Base-by-base conservation (phyloP, 53 echinoderm and acorn worm genomes). In the Patiria pectinifera region DNA sequence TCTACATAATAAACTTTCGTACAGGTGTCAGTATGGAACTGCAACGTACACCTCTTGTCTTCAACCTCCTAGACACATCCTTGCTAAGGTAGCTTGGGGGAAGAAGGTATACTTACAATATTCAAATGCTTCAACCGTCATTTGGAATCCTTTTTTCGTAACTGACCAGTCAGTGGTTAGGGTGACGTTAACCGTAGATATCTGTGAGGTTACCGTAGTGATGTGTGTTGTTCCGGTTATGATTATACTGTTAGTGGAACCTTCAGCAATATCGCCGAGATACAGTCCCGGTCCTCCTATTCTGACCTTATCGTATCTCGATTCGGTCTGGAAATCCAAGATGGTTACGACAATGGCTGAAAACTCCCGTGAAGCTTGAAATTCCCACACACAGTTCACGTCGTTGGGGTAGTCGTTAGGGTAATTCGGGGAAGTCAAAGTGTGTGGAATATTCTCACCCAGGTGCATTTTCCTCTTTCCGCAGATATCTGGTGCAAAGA, bases 341-440 rank as follows among this genome's bases (percentile, higher is more conserved):
- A 86, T 71, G 66, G 16, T 84, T 14, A 84, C 9, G 22, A 43
- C 19, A 44, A 84, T 84, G 84, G 35, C 35, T 35, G 35, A 35
- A 35, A 84, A 84, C 9, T 66, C 43, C 13, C 58, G 2, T 1
- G 46, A 26, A 18, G 66, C 66, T 45, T 21, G 62, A 43, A 84
- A 21, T 22, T 63, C 48, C 84, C 84, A 84, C 15, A 15, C 0
- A 44, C 86, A 86, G 2, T 45, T 4, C 26, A 86, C 9, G 11
- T 86, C 49, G 62, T 86, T 71, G 23, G 71, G 72, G 72, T 85
- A 85, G 6, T 66, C 14, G 14, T 69, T 19, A 69, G 85, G 85
- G 43, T 85, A 85, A 24, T 85, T 66, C 66, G 85, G 85, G 35
- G 85, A 85, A 22, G 43, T 62, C 66, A 85, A 15, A 25, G 35